Evolutionary conservation across 1,140 invertebrate species (phyloP).

Genomic region (Drosophila watanabei): DNA sequence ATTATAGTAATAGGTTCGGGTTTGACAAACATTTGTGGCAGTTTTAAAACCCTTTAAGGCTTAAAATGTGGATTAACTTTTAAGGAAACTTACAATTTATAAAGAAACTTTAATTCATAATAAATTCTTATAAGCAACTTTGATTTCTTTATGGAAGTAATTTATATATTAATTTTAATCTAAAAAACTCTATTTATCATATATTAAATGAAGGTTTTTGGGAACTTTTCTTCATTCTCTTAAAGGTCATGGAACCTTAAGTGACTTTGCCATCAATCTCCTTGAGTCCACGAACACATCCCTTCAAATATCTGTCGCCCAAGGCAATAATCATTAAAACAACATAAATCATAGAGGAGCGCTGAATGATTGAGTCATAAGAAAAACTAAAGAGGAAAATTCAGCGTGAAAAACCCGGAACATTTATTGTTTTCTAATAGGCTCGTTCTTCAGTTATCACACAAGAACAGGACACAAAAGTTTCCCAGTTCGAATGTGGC

Average conservation of each 20-base stretch:
- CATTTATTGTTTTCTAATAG: conserved; percentile 37
- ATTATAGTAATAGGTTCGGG: conserved; percentile 30
- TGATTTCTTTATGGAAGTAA: not conserved
- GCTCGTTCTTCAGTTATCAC: conserved; percentile 24
- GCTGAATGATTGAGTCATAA: conserved; percentile 8
- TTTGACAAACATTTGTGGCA: not conserved
- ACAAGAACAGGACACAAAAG: not conserved
- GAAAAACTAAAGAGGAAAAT: not conserved
- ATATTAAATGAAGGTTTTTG: not conserved
- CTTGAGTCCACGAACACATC: not conserved
- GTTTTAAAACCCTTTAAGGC: not conserved
- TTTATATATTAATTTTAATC: not conserved
- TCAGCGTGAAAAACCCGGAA: not conserved
- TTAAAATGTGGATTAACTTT: not conserved
- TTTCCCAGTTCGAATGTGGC: conserved; percentile 28
- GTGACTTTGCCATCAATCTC: conserved; percentile 1
- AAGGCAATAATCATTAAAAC: conserved; percentile 30
- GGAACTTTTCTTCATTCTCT: too few relatives aligned
- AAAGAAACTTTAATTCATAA: not conserved
- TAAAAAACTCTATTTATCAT: not conserved
- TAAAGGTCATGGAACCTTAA: not conserved
- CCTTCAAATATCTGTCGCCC: not conserved
- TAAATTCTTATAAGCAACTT: not conserved
- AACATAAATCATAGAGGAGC: conserved; percentile 19
- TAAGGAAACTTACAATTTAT: too few relatives aligned